These are phyloP conservation scores for Drosophila mauritiana DNA, from an alignment of 1,140 invertebrate genomes.

Conservation along the genomic window DNA sequence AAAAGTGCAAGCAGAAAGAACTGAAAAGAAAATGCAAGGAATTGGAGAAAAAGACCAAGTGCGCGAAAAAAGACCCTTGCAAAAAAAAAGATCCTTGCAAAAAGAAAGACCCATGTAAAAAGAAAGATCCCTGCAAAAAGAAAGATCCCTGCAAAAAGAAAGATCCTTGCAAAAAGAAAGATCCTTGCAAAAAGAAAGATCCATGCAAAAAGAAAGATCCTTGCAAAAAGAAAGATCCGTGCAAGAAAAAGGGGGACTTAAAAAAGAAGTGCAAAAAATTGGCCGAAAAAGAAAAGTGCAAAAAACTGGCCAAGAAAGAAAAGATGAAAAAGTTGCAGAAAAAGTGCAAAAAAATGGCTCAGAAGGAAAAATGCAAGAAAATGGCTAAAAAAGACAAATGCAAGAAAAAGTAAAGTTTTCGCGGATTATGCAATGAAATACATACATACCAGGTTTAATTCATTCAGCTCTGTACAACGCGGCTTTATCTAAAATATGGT, in stretches of 20 bases:
- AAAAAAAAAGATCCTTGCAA: background rate
- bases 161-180: background rate
- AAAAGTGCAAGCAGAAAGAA: slow-evolving; percentile 4
- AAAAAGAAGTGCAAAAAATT: slow-evolving; percentile 18
- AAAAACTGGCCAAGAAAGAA: slow-evolving; percentile 9
- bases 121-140: slow-evolving; percentile 12
- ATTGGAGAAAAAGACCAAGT: slow-evolving; percentile 5
- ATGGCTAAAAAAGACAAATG: slow-evolving; percentile 3
- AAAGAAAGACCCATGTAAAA: background rate
- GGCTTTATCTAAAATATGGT: background rate
- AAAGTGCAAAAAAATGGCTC: background rate
- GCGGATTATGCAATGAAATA: background rate
- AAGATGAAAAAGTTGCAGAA: slow-evolving; percentile 8
- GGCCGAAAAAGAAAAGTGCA: slow-evolving; percentile 13
- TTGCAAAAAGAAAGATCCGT: background rate
- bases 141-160: slow-evolving; percentile 1
- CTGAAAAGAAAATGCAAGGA: slow-evolving; percentile 7
- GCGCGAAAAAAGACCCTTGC: background rate
- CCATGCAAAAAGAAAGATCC: background rate
- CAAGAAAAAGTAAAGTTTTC: background rate
- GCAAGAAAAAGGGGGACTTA: background rate
- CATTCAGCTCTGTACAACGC: background rate
- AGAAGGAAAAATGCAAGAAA: slow-evolving; percentile 6
- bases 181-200: background rate
- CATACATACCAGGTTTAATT: background rate